Evolutionary conservation across 53 echinoderm and acorn worm species (phyloP), one percentile per base, ranked within the genome.

Genomic region (Pentamera pediparva): DNA sequence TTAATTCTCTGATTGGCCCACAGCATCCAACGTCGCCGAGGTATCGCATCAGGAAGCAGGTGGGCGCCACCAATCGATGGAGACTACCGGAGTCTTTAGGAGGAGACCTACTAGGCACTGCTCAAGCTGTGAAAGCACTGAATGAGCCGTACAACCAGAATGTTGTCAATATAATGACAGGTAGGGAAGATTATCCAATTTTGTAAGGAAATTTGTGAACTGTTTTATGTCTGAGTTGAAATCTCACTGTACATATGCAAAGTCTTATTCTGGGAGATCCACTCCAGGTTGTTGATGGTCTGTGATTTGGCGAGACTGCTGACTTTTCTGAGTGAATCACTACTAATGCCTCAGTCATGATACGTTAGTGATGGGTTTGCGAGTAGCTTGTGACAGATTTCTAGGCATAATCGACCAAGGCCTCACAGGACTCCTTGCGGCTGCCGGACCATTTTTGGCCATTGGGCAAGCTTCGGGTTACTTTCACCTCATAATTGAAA

Each of bases 11-110:
- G n/a, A n/a, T n/a, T n/a, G n/a, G n/a, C 18, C 31, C 52, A 13
- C 80, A 96, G 96, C 90, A 92, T 49, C 78, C 91, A 13, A 83
- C 88, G n/a, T 96, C 96, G 10, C 96, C 96, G 26, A 82, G 96
- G 35, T 96, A 83, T 49, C 85, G 96, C 32, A 85, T 96, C 54
- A 67, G 96, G 0, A 85, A 80, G 8, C 96, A 91, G 55, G 96
- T 96, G 3, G 96, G 96, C 12, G 80, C 86, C 28, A 96, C 96
- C 28, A 96, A 96, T 49, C 81, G 96, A 10, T 96, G 96, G 96
- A 76, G 96, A 12, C 65, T 96, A 50, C 96, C 96, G 1, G 96
- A 96, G 69, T 91, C 96, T 2, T 78, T 96, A 0, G 91, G 88
- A 38, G 96, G 91, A 18, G 96, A 96, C 56, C 77, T 96, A 40